A percentile compares a stretch with the other conserved stretches of the same genome.
These are phyloP conservation scores for Siderastrea radians DNA, from an alignment of 92 coral and sea anemone genomes.

Conservation along the genomic window DNA sequence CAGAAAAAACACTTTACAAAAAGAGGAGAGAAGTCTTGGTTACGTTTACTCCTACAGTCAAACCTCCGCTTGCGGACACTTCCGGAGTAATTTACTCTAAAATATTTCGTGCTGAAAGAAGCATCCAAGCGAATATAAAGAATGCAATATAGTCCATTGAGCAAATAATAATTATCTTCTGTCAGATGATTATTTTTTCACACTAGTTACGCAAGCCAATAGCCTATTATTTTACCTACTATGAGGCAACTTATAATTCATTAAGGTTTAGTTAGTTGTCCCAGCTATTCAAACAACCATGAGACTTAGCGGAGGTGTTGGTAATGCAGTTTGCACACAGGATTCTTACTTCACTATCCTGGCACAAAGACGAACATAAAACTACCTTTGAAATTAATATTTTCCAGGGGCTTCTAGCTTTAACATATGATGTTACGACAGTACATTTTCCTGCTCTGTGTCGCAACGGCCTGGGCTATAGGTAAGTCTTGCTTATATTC, in stretches of 20 bases:
- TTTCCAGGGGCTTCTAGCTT: too few relatives aligned
- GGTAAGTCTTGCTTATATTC: slow-evolving; percentile 4
- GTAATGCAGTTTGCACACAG: slow-evolving; percentile 6
- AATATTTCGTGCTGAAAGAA: neutral
- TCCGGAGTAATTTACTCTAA: too few relatives aligned
- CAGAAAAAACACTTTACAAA: too few relatives aligned
- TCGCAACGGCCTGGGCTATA: neutral
- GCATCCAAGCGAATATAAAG: neutral
- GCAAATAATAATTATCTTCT: neutral
- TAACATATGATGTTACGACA: neutral
- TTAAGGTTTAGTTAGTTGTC: neutral
- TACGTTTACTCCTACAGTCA: too few relatives aligned
- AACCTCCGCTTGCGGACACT: too few relatives aligned
- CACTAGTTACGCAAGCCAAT: neutral
- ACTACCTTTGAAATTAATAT: neutral
- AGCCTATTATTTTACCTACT: neutral
- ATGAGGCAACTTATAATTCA: neutral
- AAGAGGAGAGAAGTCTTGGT: too few relatives aligned
- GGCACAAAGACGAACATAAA: neutral
- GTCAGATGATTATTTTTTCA: neutral
- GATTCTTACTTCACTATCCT: neutral
- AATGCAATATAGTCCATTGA: too few relatives aligned
- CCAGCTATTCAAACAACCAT: neutral
- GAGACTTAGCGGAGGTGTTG: neutral
- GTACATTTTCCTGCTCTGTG: neutral